phyloP scores from a whole-genome alignment of 2,797 vertebrate genomes.

The Crenuchus spilurus region DNA sequence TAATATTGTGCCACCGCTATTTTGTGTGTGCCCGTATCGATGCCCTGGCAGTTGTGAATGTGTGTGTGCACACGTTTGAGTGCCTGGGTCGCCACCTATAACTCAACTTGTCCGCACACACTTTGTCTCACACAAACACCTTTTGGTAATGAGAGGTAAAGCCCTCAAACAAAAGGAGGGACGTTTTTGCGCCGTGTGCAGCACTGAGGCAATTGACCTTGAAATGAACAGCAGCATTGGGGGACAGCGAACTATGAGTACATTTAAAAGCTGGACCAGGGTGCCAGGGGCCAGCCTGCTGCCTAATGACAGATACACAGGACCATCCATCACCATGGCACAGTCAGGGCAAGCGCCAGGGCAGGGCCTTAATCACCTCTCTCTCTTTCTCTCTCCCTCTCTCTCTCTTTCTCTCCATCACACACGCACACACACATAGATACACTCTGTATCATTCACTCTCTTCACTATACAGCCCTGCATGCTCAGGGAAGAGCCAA shows the following conservation, averaged over 20 bases:
- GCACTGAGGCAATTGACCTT: slow-evolving; percentile 80
- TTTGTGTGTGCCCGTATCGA: slow-evolving; percentile 66
- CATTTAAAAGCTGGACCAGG: slow-evolving; percentile 78
- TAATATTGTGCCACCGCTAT: too few species aligned
- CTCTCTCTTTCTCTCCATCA: slow-evolving; percentile 14
- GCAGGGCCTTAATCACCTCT: slow-evolving; percentile 71
- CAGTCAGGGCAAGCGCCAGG: slow-evolving; percentile 72
- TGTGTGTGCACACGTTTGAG: slow-evolving; percentile 33
- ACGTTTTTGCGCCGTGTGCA: slow-evolving; percentile 57
- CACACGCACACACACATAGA: background rate
- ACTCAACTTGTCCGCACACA: slow-evolving; percentile 19
- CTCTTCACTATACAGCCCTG: too few species aligned
- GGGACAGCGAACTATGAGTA: slow-evolving; percentile 72
- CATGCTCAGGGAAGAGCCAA: too few species aligned
- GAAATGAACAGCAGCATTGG: slow-evolving; percentile 79
- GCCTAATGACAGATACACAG: slow-evolving; percentile 80
- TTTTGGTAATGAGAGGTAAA: slow-evolving; percentile 72
- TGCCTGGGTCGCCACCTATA: slow-evolving; percentile 13
- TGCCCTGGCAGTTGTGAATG: slow-evolving; percentile 12
- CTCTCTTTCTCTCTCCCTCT: slow-evolving; percentile 21
- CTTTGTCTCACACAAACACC: slow-evolving; percentile 58
- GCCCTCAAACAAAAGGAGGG: slow-evolving; percentile 65
- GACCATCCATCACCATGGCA: slow-evolving; percentile 79
- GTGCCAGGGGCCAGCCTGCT: slow-evolving; percentile 81
- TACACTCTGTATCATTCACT: background rate